A percentile compares a stretch with the other conserved stretches of the same genome.
Evolutionary conservation across 2,888 invertebrate species (phyloP).

Genomic region (Chrysotoxum bicinctum): DNA sequence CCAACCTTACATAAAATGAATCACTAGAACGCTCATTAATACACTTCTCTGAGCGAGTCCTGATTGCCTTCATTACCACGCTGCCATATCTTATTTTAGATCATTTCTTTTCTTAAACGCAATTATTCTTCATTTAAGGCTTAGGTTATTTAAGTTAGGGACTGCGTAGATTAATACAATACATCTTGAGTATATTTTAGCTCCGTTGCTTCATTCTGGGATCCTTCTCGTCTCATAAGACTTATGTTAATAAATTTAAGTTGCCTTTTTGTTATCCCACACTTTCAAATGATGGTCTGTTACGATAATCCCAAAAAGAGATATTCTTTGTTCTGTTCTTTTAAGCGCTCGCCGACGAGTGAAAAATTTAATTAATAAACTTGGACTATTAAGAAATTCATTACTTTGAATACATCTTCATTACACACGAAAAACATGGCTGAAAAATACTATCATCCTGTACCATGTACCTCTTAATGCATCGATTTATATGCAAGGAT

Average conservation of each 20-base stretch:
- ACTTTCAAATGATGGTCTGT: slow-evolving; percentile 5
- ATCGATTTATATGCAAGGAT: slow-evolving; percentile 72
- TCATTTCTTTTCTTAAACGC: slow-evolving; percentile 29
- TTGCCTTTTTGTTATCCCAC: slow-evolving; percentile 18
- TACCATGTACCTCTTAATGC: slow-evolving; percentile 54
- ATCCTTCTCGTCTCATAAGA: slow-evolving; percentile 17
- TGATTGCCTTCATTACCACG: slow-evolving; percentile 18
- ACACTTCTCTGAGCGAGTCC: slow-evolving; percentile 2
- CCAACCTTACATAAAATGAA: background rate
- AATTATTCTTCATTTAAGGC: slow-evolving; percentile 33
- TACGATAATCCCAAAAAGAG: slow-evolving; percentile 18
- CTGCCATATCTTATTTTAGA: slow-evolving; percentile 29
- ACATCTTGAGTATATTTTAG: slow-evolving; percentile 21
- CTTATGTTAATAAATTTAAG: slow-evolving; percentile 42
- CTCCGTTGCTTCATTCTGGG: background rate
- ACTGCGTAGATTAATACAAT: slow-evolving; percentile 31
- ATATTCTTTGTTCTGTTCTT: slow-evolving; percentile 25
- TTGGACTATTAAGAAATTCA: slow-evolving; percentile 70
- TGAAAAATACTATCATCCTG: slow-evolving; percentile 54
- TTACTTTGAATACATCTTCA: slow-evolving; percentile 70
- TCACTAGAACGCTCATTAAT: slow-evolving; percentile 18
- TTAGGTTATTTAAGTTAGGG: slow-evolving; percentile 34
- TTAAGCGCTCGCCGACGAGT: slow-evolving; percentile 23
- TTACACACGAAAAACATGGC: slow-evolving; percentile 64
- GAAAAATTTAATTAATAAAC: slow-evolving; percentile 69